Base-by-base conservation (phyloP, 2,888 invertebrate genomes). In the Trichopria drosophilae region DNA sequence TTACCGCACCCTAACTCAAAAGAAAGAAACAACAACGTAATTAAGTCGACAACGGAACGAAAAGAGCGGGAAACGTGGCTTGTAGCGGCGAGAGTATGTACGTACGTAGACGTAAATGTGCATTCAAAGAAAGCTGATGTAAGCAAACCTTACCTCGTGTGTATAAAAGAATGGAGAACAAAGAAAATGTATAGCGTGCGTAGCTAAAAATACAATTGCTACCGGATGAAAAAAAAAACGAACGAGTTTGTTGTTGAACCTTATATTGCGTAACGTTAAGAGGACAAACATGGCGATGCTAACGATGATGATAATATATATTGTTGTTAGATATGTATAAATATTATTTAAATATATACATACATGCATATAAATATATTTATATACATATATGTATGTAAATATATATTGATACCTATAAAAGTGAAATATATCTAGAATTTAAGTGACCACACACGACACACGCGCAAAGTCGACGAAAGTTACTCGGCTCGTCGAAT, bases 281-380 rank as follows among this genome's bases (percentile, higher is more conserved):
- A 53, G 40, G 44, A 54, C 49, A 53, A 55, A 60, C 47, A 61
- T 45, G 53, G 57, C 59, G 55, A 52, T 41, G 57, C 58, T 58
- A 60, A 55, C 55, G 63, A 61, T 62, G 64, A 68, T 58, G 64
- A 72, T 69, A 67, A 73, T 72, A 73, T 65, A 71, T 68, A 72
- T 73, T 74, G 72, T 74, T 74, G 73, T 72, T 74, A 74, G 70
- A 71, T 71, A 69, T 71, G 69, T 72, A 72, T 66, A 65, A 35
- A 46, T 51, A 41, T 36, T 59, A 62, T 63, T 65, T 59, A 63
- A 59, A 60, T 60, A 59, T 55, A 52, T 47, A 47, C 46, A 57
- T 51, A 61, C 60, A 63, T 62, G n/a, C n/a, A n/a, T n/a, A n/a
- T n/a, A n/a, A n/a, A n/a, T n/a, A n/a, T n/a, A n/a, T n/a, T n/a